Evolutionary conservation across 2,888 invertebrate genomes (phyloP), one percentile per base, ranked within the genome.

Genomic region (Cantharis nigra): DNA sequence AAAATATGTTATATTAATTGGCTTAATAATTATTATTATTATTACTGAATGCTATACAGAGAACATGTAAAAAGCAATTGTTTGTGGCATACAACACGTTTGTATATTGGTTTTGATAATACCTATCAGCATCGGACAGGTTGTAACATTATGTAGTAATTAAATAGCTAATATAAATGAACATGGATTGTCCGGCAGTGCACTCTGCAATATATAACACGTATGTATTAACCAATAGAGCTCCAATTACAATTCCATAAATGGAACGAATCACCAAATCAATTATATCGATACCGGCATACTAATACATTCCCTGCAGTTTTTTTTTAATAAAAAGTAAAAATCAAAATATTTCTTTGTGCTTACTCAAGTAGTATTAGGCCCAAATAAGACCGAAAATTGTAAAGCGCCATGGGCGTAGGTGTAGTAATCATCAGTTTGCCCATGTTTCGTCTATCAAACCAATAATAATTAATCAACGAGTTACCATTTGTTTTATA

Each of bases 121-220:
- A 23, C 65, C 65, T 67, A 67, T 67, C 65, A 18, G 23, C 23
- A 18, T 20, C n/a, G 26, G 65, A 67, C 65, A 67, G 65, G 65
- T 26, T 49, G n/a, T 18, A 18, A 67, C 18, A 67, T 67, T 67
- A 23, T 23, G 65, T 67, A 67, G 65, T 67, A 26, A 16, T 67
- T 67, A 67, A 67, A 67, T 67, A 67, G 65, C 23, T 67, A 67
- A 67, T 67, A 65, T 20, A 67, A 67, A 67, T 67, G 65, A 67
- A 67, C 23, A n/a, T 23, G 65, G 26, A 67, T 67, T 67, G 65
- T 23, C 18, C 65, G 13, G 23, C 20, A 67, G 5, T 67, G 67
- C 23, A 69, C 72, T 73, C 26, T 13, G 72, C 20, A 67, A 73
- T 67, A 73, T 73, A 67, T 64, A 71, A 63, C 64, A 63, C 11